Conservation (phyloP, 2,113 vertebrate species). For the Micronycteris hirsuta region DNA sequence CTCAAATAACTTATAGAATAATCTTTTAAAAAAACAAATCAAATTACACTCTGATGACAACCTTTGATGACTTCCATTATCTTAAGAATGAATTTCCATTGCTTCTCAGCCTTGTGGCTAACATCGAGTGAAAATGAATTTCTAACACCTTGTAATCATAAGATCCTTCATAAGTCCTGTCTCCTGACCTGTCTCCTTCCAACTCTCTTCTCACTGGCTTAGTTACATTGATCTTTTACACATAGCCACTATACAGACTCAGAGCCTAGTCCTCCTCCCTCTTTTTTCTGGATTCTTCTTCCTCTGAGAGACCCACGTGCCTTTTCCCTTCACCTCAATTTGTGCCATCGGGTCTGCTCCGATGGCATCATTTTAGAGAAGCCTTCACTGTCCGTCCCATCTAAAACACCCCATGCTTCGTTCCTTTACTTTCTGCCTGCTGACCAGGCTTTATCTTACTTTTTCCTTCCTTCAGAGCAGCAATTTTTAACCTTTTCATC, state of each 20-base stretch:
- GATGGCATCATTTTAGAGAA: neutral
- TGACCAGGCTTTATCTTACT: neutral
- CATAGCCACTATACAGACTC: neutral
- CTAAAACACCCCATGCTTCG: neutral
- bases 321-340: neutral
- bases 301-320: neutral
- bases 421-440: neutral
- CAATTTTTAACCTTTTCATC: neutral
- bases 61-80: neutral
- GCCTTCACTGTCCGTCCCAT: neutral
- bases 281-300: neutral
- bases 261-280: too few relatives aligned
- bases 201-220: neutral
- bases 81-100: neutral
- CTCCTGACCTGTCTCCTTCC: neutral
- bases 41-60: neutral
- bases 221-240: neutral
- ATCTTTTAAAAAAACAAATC: neutral
- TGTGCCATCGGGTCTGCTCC: neutral
- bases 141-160: neutral
- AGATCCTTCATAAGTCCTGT: neutral
- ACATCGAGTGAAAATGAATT: neutral
- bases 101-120: too few relatives aligned
- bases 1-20: neutral
- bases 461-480: neutral